phyloP scores from a whole-genome alignment of 2,888 invertebrate species.

The Timema podura region DNA sequence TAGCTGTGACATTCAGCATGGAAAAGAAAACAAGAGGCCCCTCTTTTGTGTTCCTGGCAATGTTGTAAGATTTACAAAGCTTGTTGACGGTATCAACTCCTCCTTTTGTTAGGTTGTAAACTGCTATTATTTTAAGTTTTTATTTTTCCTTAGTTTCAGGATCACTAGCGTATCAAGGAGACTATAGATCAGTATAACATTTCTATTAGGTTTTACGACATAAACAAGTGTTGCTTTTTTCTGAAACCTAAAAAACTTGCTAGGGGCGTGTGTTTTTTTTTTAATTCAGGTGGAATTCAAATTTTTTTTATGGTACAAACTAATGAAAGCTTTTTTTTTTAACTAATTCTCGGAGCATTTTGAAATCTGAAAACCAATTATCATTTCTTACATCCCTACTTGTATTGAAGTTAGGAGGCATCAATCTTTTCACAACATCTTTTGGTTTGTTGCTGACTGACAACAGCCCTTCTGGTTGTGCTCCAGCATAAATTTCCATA shows the following conservation, averaged over 20 bases:
- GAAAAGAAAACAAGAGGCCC: slow-evolving; percentile 32
- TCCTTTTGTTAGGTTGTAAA: not conserved
- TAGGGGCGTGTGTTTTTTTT: not conserved
- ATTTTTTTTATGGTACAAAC: not conserved
- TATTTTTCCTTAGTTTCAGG: too few relatives aligned
- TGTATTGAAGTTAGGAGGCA: not conserved
- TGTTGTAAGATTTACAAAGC: not conserved
- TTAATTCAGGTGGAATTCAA: not conserved
- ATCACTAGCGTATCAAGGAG: too few relatives aligned
- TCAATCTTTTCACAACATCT: slow-evolving; percentile 3
- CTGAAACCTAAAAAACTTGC: too few relatives aligned
- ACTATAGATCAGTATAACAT: too few relatives aligned
- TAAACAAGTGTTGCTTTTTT: too few relatives aligned
- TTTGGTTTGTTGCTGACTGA: not conserved
- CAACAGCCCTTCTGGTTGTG: not conserved
- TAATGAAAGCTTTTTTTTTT: not conserved
- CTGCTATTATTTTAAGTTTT: too few relatives aligned
- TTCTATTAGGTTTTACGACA: too few relatives aligned
- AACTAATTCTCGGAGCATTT: not conserved
- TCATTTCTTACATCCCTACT: not conserved
- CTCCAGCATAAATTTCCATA: not conserved
- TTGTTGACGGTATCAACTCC: not conserved
- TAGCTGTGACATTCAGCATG: slow-evolving; percentile 30
- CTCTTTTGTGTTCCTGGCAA: slow-evolving; percentile 26
- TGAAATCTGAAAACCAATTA: not conserved